These are phyloP conservation scores for Acromyrmex charruanus DNA, from an alignment of 1,140 invertebrate species.

Conservation along the genomic window DNA sequence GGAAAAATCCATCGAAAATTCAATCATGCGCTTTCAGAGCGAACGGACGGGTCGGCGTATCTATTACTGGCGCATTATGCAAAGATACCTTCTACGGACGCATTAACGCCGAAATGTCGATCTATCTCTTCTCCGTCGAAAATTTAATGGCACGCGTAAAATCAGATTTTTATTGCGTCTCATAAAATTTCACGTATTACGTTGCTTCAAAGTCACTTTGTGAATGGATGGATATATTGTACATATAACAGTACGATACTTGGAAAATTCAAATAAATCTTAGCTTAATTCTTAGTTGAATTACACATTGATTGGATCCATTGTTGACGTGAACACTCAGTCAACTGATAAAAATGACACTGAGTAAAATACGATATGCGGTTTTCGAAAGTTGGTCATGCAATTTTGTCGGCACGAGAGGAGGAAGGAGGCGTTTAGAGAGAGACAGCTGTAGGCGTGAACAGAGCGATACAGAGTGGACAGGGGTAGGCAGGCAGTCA, in stretches of 20 bases:
- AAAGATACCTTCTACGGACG: slow-evolving; percentile 64
- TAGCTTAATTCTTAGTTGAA: background rate
- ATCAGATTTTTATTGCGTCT: slow-evolving; percentile 54
- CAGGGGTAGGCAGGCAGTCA: background rate
- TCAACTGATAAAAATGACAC: slow-evolving; percentile 39
- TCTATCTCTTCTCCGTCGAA: slow-evolving; percentile 51
- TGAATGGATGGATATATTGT: background rate
- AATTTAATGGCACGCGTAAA: slow-evolving; percentile 55
- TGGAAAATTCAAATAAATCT: background rate
- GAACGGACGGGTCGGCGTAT: slow-evolving; percentile 16
- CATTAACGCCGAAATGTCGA: slow-evolving; percentile 66
- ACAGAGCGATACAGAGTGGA: slow-evolving; percentile 40
- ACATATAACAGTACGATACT: background rate
- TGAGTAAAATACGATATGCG: slow-evolving; percentile 79
- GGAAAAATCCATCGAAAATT: slow-evolving; percentile 64
- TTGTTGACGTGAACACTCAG: background rate
- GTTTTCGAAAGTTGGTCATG: slow-evolving; percentile 74
- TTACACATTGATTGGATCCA: background rate
- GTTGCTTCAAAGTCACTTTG: background rate
- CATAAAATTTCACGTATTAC: slow-evolving; percentile 28
- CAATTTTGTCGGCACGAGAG: slow-evolving; percentile 66
- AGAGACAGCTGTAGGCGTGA: slow-evolving; percentile 58
- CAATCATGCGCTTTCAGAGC: slow-evolving; percentile 61
- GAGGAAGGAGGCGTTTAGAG: background rate
- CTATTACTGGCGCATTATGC: slow-evolving; percentile 58